Conservation (phyloP, 1,140 invertebrate genomes). For the Drosophila sp. region DNA sequence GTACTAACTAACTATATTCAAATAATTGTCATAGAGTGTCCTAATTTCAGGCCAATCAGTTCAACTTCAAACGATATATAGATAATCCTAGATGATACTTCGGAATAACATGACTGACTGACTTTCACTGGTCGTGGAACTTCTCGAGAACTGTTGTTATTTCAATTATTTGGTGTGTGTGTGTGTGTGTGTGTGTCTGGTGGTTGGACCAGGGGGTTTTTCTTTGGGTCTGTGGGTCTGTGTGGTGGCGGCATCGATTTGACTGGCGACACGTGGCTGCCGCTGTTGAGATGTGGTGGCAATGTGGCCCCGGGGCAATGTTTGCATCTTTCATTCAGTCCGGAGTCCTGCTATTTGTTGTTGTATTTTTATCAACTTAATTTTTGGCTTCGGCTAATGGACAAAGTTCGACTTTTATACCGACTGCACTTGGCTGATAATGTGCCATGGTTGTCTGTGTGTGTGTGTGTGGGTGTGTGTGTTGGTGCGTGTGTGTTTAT, state of each 20-base stretch:
- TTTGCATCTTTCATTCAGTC: conserved; percentile 71
- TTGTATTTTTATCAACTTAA: conserved; percentile 70
- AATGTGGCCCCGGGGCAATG: conserved; percentile 28
- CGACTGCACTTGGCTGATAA: conserved; percentile 74
- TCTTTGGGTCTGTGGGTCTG: conserved; percentile 30
- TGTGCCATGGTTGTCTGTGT: conserved; percentile 71
- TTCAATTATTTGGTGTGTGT: conserved; percentile 5
- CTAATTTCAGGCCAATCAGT: too few relatives aligned
- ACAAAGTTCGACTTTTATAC: conserved; percentile 24
- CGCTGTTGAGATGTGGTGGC: conserved; percentile 1
- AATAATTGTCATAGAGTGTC: too few relatives aligned
- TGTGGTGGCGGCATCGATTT: conserved; percentile 45
- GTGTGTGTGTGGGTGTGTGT: conserved; percentile 41
- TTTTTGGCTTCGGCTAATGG: conserved; percentile 73
- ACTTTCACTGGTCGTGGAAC: background rate
- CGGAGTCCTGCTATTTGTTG: conserved; percentile 31
- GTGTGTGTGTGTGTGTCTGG: background rate
- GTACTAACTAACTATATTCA: too few relatives aligned
- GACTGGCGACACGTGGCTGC: conserved; percentile 60
- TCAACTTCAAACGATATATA: background rate
- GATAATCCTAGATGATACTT: conserved; percentile 7
- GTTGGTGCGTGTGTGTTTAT: conserved; percentile 65
- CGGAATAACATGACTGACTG: background rate
- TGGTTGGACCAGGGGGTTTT: conserved; percentile 13
- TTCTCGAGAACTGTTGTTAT: conserved; percentile 3